Evolutionary conservation across 2,797 vertebrate genomes (phyloP).

Genomic region (Leontopithecus rosalia): DNA sequence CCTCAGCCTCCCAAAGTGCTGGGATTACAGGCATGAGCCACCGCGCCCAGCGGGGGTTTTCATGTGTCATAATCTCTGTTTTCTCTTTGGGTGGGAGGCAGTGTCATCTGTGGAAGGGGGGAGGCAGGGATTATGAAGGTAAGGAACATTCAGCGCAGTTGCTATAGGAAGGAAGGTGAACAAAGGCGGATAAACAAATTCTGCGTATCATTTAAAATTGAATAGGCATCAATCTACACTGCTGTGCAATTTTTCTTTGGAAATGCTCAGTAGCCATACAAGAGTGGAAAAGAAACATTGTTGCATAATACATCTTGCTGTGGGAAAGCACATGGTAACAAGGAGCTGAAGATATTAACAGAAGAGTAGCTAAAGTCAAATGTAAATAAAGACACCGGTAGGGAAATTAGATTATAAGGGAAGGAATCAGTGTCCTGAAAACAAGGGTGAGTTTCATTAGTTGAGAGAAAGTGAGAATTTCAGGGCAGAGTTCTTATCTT

Average conservation of each 20-base stretch:
- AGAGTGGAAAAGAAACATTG: background rate
- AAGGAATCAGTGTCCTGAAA: background rate
- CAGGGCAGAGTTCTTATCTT: background rate
- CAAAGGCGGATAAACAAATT: background rate
- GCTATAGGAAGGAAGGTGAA: background rate
- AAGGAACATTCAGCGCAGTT: background rate
- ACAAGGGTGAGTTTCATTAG: background rate
- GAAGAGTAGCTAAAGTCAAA: background rate
- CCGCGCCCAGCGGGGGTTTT: no score
- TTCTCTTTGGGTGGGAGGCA: background rate
- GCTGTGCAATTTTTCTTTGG: background rate
- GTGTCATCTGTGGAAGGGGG: background rate
- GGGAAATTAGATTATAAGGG: background rate
- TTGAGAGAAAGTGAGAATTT: background rate
- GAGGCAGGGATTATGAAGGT: background rate
- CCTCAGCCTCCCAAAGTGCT: no score
- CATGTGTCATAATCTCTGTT: background rate
- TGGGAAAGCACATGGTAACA: background rate
- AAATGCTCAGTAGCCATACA: background rate
- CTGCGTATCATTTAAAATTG: background rate
- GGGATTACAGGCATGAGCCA: no score
- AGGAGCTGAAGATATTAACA: background rate
- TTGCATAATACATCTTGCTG: background rate
- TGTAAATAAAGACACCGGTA: background rate
- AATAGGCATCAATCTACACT: background rate